phyloP scores from a whole-genome alignment of 2,888 invertebrate species.

The Drosophila colorata region DNA sequence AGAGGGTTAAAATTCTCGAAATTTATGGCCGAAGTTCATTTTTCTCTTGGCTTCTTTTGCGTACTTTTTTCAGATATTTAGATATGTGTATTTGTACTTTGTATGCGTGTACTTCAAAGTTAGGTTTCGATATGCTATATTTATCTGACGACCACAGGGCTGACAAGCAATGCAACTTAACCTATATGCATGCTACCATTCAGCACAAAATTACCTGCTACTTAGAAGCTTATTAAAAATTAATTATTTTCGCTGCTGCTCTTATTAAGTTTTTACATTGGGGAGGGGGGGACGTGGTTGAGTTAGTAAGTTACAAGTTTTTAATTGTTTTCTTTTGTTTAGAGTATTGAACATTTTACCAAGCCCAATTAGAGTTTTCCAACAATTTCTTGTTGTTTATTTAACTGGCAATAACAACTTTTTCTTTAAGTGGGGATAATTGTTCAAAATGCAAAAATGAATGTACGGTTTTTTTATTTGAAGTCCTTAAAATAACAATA shows the following conservation, averaged over 20 bases:
- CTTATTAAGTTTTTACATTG: not conserved
- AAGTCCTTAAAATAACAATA: too few species aligned
- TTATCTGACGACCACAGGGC: not conserved
- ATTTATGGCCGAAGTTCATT: slow-evolving; percentile 44
- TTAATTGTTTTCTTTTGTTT: not conserved
- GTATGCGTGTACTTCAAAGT: not conserved
- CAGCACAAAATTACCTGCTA: not conserved
- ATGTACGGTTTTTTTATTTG: too few species aligned
- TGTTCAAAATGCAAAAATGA: too few species aligned
- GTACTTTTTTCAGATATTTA: not conserved
- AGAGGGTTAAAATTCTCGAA: slow-evolving; percentile 43
- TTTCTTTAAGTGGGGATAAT: too few species aligned
- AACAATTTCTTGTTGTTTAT: too few species aligned
- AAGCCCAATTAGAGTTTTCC: too few species aligned
- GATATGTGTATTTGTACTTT: not conserved
- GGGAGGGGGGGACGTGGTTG: too few species aligned
- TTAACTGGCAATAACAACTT: too few species aligned
- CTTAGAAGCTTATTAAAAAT: not conserved
- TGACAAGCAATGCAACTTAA: too few species aligned
- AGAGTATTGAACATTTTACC: not conserved
- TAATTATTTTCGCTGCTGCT: not conserved
- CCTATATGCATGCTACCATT: too few species aligned
- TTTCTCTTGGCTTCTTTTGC: not conserved
- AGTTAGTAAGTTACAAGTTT: too few species aligned
- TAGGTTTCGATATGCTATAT: not conserved